Conservation (phyloP, 2,888 invertebrate species). For the Drosophila emarginata region DNA sequence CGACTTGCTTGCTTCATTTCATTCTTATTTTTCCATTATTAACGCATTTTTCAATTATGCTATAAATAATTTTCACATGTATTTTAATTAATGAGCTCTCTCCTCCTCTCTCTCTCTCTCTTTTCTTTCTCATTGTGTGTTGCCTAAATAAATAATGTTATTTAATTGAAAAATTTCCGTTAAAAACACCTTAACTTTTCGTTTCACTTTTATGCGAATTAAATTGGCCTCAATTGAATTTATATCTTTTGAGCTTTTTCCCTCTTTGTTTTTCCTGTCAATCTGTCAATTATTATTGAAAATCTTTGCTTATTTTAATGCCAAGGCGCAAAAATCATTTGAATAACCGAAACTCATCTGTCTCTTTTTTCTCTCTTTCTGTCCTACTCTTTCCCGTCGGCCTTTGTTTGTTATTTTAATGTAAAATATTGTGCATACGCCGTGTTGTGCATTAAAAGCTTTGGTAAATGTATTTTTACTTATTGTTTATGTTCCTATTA, state of each 20-base stretch:
- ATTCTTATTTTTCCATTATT: constrained; percentile 36
- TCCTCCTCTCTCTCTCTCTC: neutral
- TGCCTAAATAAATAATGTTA: constrained; percentile 51
- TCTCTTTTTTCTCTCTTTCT: constrained; percentile 4
- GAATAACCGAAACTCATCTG: constrained; percentile 27
- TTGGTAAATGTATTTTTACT: constrained; percentile 44
- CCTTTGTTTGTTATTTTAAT: constrained; percentile 72
- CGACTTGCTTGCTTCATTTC: no score
- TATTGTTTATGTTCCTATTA: constrained; percentile 35
- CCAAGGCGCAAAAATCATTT: constrained; percentile 42
- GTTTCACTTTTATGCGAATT: constrained; percentile 25
- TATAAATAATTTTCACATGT: constrained; percentile 50
- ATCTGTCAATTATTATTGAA: constrained; percentile 38
- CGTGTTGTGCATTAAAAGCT: constrained; percentile 71
- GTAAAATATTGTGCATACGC: constrained; percentile 72
- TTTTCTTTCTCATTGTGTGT: neutral
- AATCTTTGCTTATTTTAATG: constrained; percentile 24
- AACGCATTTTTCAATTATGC: constrained; percentile 45
- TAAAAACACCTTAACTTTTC: constrained; percentile 8
- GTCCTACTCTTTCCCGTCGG: constrained; percentile 29
- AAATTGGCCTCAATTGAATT: constrained; percentile 18
- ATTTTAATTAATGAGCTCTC: constrained; percentile 60
- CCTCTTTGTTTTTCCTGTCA: constrained; percentile 41
- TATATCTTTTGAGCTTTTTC: neutral
- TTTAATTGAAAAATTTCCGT: constrained; percentile 37